phyloP scores from a whole-genome alignment of 2,797 vertebrate species.

The Pempheris klunzingeri region DNA sequence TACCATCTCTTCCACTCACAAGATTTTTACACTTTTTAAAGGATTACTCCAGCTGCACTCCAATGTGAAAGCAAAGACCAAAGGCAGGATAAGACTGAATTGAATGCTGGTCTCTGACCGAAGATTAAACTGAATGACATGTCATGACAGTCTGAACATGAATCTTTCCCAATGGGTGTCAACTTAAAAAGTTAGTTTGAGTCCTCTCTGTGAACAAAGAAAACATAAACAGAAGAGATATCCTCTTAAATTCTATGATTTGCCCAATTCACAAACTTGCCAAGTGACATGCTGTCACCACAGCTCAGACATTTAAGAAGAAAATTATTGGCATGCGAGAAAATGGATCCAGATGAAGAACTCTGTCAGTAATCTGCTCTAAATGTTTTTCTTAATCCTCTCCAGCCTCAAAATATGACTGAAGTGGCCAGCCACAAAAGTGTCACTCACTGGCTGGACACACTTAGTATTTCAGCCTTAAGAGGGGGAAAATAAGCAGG shows the following conservation, averaged over 20 bases:
- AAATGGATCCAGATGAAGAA: conserved; percentile 58
- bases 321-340: conserved; percentile 53
- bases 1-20: conserved; percentile 6
- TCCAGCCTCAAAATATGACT: conserved; percentile 34
- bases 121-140: conserved; percentile 43
- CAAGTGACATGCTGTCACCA: conserved; percentile 25
- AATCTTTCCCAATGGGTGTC: conserved; percentile 27
- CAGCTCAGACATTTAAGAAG: conserved; percentile 26
- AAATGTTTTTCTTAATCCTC: conserved; percentile 60
- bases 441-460: conserved; percentile 7
- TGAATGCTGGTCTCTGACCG: conserved; percentile 6
- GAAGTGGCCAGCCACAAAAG: conserved; percentile 28
- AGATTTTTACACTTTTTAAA: not conserved
- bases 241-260: conserved; percentile 33
- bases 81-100: not conserved
- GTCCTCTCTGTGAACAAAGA: conserved; percentile 16
- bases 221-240: conserved; percentile 29
- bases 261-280: conserved; percentile 26
- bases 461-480: conserved; percentile 18
- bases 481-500: conserved; percentile 21
- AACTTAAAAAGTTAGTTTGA: conserved; percentile 29
- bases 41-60: conserved; percentile 13
- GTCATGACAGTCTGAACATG: conserved; percentile 8
- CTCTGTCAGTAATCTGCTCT: conserved; percentile 56
- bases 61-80: not conserved